Conservation (phyloP, 2,797 vertebrate genomes). For the Dendrocincla fuliginosa region DNA sequence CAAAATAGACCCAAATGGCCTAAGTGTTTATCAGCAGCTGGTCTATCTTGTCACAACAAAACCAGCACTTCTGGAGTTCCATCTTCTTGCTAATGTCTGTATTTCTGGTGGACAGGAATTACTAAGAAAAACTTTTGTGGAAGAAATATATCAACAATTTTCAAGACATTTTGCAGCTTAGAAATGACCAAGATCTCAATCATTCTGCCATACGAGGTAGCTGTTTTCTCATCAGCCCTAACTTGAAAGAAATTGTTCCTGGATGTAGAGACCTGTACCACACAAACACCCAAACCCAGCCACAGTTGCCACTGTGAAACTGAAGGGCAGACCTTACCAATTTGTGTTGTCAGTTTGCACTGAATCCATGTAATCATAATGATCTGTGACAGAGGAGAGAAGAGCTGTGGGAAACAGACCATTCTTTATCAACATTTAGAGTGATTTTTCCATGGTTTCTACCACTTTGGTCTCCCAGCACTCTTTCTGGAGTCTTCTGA, state of each 20-base stretch:
- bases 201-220: not conserved
- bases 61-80: not conserved
- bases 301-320: not conserved
- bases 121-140: not conserved
- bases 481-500: not conserved
- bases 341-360: fast-evolving
- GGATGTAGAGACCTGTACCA: not conserved
- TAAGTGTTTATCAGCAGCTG: not conserved
- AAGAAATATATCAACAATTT: not conserved
- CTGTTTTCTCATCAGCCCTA: not conserved
- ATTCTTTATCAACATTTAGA: not conserved
- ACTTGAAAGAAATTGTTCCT: not conserved
- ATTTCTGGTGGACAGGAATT: not conserved
- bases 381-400: not conserved
- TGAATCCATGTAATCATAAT: not conserved
- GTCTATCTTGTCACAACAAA: not conserved
- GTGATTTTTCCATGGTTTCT: not conserved
- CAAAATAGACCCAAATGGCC: fast-evolving
- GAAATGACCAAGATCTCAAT: not conserved
- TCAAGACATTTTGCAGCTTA: not conserved
- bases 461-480: not conserved
- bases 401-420: not conserved
- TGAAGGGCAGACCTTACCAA: fast-evolving
- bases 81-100: not conserved
- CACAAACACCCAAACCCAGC: fast-evolving